Base-by-base conservation (phyloP, 2,113 vertebrate species). In the Cebus imitator region DNA sequence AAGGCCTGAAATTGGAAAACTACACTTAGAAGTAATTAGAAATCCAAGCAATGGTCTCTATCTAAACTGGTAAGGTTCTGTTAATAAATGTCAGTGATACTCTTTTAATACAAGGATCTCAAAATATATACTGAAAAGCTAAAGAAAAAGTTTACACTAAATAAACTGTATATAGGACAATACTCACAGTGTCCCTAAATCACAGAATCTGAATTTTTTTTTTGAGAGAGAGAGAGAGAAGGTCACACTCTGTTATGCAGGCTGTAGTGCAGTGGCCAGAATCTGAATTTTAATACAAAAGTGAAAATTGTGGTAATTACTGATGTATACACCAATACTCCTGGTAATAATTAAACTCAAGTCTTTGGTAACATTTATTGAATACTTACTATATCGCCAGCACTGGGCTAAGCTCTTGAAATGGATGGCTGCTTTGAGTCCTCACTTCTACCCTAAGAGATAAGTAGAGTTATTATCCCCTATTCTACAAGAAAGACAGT, bases 281-380 rank as follows among this genome's bases (percentile, higher is more conserved):
- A 87, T 81, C 57, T 72, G 45, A 95, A 81, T 88, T 96, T 87
- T 93, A 95, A 90, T 45, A 55, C 48, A 58, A 82, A 95, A 92
- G 2, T 91, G 78, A 95, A 86, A 79, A 91, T 32, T 17, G 1
- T 23, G 86, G 12, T 25, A 78, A 43, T 79, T 55, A 70, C 17
- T 79, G 23, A 73, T 57, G 0, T n/a, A 83, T 48, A 87, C 1
- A 35, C 6, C 30, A 80, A 61, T n/a, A 27, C n/a, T 50, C 64
- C 10, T 48, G 76, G 3, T 73, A 73, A 45, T 66, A 75, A 86
- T 75, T 86, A 66, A 80, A 75, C 57, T 35, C 80, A 68, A 52
- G 12, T 45, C 21, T 64, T 21, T 89, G n/a, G 30, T 48, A 45
- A n/a, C 11, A 52, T 57, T 79, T 93, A 82, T 10, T 96, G 18